phyloP scores from a whole-genome alignment of 2,113 vertebrate genomes.

The Gambusia affinis region DNA sequence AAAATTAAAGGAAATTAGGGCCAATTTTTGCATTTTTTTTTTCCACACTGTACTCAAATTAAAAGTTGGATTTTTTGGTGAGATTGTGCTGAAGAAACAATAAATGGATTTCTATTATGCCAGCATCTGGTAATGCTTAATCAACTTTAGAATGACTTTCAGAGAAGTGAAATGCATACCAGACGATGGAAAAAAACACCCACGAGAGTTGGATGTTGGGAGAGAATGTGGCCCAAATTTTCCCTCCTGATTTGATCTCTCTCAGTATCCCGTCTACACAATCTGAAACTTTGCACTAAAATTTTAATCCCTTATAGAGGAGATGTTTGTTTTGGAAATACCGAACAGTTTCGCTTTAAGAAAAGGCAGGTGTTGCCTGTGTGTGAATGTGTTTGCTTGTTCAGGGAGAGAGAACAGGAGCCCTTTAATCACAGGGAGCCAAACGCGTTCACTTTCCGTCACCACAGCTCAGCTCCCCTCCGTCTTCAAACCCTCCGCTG shows the following conservation, averaged over 20 bases:
- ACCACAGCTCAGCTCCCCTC: constrained; percentile 35
- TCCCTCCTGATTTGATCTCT: background rate
- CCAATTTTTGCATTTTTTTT: no score
- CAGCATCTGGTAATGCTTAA: no score
- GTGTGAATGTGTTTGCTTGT: constrained; percentile 10
- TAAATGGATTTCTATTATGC: no score
- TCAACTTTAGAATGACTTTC: no score
- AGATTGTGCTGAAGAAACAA: no score
- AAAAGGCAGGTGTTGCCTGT: constrained; percentile 15
- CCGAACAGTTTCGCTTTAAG: background rate
- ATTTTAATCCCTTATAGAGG: background rate
- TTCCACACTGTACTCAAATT: no score
- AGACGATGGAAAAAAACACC: background rate
- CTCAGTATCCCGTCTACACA: background rate
- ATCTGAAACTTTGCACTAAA: background rate
- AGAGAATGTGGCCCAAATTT: background rate
- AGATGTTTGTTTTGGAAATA: background rate
- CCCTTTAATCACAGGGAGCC: constrained; percentile 65
- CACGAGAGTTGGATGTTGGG: background rate
- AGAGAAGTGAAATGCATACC: no score
- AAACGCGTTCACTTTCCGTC: constrained; percentile 63
- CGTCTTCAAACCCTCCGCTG: constrained; percentile 27
- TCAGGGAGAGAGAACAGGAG: constrained; percentile 49
- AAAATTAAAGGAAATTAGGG: no score
- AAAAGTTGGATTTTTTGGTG: background rate